A percentile compares a stretch with the other conserved stretches of the same genome.
These are phyloP conservation scores for Zaprionus nigranus DNA, from an alignment of 1,140 invertebrate species.

Conservation along the genomic window DNA sequence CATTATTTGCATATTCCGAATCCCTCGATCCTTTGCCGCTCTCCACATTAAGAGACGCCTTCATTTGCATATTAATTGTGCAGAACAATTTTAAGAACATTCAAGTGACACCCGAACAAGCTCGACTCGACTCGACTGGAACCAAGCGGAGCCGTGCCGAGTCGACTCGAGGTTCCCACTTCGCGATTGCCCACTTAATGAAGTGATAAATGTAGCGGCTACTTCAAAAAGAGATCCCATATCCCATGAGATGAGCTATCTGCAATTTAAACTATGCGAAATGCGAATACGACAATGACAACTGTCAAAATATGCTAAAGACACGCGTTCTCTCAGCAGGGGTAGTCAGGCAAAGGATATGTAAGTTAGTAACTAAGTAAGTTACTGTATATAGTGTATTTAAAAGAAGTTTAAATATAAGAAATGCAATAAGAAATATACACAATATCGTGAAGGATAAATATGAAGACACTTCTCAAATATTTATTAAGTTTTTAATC, in stretches of 20 bases:
- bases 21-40: slow-evolving; percentile 32
- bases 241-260: slow-evolving; percentile 42
- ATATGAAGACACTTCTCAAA: no score
- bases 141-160: background rate
- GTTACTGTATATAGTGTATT: no score
- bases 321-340: background rate
- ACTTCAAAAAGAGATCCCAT: slow-evolving; percentile 28
- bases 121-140: no score
- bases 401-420: no score
- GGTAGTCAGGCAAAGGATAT: background rate
- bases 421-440: no score
- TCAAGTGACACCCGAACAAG: slow-evolving; percentile 56
- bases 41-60: slow-evolving; percentile 69
- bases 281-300: slow-evolving; percentile 31
- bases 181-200: slow-evolving; percentile 51
- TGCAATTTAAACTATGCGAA: slow-evolving; percentile 36
- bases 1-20: slow-evolving; percentile 83
- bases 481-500: no score
- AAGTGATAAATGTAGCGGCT: slow-evolving; percentile 74
- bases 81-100: slow-evolving; percentile 64
- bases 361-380: no score
- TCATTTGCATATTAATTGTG: slow-evolving; percentile 84
- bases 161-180: background rate
- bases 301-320: slow-evolving; percentile 46
- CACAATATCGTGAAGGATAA: no score